Evolutionary conservation across 1,140 invertebrate species (phyloP).

Genomic region (Sinella curviseta): DNA sequence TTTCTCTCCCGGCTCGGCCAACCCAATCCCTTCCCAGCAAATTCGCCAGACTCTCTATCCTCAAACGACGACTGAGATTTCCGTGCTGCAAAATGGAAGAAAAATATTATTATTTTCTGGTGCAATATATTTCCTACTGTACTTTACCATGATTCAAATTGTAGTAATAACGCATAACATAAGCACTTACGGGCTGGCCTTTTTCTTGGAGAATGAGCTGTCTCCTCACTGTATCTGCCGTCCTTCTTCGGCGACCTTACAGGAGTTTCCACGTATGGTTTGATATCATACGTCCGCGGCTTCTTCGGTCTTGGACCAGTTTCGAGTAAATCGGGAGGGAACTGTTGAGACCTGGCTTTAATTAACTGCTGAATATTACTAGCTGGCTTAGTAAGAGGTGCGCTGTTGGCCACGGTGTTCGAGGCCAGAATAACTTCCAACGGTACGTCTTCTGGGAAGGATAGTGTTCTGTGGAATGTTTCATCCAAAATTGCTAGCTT

Average conservation of each 20-base stretch:
- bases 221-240: not conserved
- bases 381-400: not conserved
- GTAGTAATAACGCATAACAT: not conserved
- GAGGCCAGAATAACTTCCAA: not conserved
- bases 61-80: conserved; percentile 4
- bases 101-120: not conserved
- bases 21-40: not conserved
- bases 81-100: not conserved
- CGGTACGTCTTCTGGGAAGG: not conserved
- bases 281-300: not conserved
- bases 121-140: too few species aligned
- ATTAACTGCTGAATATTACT: not conserved
- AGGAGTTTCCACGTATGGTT: not conserved
- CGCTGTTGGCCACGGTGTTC: not conserved
- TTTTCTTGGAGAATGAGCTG: not conserved
- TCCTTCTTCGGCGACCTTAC: not conserved
- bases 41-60: not conserved
- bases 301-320: conserved; percentile 2
- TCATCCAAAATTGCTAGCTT: not conserved
- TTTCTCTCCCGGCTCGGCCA: not conserved
- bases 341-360: not conserved
- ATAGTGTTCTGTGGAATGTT: not conserved
- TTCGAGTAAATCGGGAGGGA: not conserved
- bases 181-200: not conserved
- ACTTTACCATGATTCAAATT: not conserved